Base-by-base conservation (phyloP, 1,140 invertebrate genomes). In the Lutraria rhynchaena region DNA sequence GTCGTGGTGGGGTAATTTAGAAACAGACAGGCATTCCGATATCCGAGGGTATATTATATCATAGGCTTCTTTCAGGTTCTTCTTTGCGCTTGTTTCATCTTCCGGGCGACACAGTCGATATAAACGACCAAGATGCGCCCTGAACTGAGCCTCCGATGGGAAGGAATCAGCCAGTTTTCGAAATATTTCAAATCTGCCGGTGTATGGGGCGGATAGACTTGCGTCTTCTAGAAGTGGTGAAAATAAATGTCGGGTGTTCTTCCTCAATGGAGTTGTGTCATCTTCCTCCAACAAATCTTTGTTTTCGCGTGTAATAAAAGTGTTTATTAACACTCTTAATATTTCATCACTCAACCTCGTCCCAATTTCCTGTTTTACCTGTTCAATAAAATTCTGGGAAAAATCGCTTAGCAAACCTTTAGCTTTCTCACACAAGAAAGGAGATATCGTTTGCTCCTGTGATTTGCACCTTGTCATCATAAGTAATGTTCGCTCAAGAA, bases 401-500 rank as follows among this genome's bases (percentile, higher is more conserved):
- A 84, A 75, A 3, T 65, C 19, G 24, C n/a, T 19, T 11, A 86
- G 41, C 7, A 74, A 60, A 44, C 33, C 22, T 37, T 69, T 82
- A 9, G 85, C 78, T 15, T 61, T 41, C 17, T 41, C 17, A 60
- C 74, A 55, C 0, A 86, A 49, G 24, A 71, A 35, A 63, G 51
- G 61, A 31, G 58, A 53, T 1, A 17, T 5, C 33, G n/a, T 7
- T 44, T 67, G 22, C 0, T 46, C 19, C 11, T 27, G 22, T 58
- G 37, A 24, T 37, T 17, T 37, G 15, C 29, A 29, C 49, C 37
- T 27, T 9, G 37, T 19, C n/a, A n/a, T n/a, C n/a, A n/a, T n/a
- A n/a, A n/a, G n/a, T 17, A 83, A 37, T 13, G 85, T 61, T 24
- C 84, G 85, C 15, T 88, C 86, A 1, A 88, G 49, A 7, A 88